Percentiles rank a stretch among this genome's conserved stretches.
phyloP scores from a whole-genome alignment of 2,113 vertebrate species.

The Echinops telfairi region DNA sequence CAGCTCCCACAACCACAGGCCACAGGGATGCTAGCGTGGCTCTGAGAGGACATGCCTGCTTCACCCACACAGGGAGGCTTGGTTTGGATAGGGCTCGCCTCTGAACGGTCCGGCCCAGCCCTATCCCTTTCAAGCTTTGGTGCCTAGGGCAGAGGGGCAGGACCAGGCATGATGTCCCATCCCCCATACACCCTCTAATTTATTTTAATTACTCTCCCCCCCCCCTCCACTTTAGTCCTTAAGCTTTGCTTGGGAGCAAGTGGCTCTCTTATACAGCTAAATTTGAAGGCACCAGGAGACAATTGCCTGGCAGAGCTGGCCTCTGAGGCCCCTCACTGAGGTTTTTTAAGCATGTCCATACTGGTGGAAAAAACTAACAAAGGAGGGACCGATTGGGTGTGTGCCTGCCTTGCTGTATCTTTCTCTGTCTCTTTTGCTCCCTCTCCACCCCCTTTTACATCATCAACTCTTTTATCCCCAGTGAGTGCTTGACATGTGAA shows the following conservation, averaged over 20 bases:
- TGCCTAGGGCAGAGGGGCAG: slow-evolving; percentile 66
- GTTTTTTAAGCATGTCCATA: slow-evolving; percentile 43
- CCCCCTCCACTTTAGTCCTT: slow-evolving; percentile 5
- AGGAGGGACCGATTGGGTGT: slow-evolving; percentile 26
- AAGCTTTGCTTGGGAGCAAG: slow-evolving; percentile 73
- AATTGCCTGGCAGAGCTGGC: background rate
- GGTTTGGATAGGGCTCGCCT: slow-evolving; percentile 32
- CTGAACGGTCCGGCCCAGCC: slow-evolving; percentile 43
- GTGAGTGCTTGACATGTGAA: slow-evolving; percentile 41
- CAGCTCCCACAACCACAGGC: background rate
- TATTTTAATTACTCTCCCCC: slow-evolving; percentile 78
- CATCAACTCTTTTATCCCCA: background rate
- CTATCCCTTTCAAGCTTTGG: slow-evolving; percentile 58
- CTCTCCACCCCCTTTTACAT: background rate
- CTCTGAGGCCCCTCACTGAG: slow-evolving; percentile 39
- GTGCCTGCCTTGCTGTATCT: background rate
- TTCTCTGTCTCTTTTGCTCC: background rate
- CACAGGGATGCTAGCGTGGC: fast-evolving
- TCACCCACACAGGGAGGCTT: background rate
- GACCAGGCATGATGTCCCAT: slow-evolving; percentile 76
- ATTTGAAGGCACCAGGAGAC: slow-evolving; percentile 57
- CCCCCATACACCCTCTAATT: slow-evolving; percentile 76
- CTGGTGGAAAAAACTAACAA: slow-evolving; percentile 58
- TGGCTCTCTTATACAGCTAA: slow-evolving; percentile 35
- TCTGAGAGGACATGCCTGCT: fast-evolving